phyloP scores from a whole-genome alignment of 2,113 vertebrate species.

The Brachyistius frenatus region DNA sequence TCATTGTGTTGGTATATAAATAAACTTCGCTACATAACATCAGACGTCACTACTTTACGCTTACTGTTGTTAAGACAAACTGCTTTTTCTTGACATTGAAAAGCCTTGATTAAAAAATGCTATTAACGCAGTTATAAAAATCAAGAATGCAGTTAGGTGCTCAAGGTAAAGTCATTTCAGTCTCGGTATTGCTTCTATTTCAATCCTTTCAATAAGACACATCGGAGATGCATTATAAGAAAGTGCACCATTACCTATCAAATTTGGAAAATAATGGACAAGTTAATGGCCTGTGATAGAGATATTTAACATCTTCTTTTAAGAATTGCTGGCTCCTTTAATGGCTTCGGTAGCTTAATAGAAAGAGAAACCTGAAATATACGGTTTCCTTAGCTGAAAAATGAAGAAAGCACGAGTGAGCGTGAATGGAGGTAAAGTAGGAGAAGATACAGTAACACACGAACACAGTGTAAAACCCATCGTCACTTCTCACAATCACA shows the following conservation, averaged over 20 bases:
- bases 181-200: conserved; percentile 5
- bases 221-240: neutral
- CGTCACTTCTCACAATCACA: conserved; percentile 1
- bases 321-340: neutral
- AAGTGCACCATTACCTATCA: conserved; percentile 11
- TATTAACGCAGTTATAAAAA: neutral
- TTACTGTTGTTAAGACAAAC: neutral
- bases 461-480: neutral
- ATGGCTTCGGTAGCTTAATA: neutral
- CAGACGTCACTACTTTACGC: neutral
- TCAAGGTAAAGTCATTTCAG: conserved; percentile 2
- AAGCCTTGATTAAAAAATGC: neutral
- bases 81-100: neutral
- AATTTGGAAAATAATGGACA: conserved; percentile 11
- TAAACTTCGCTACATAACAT: neutral
- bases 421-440: neutral
- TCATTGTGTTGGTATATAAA: too few species aligned
- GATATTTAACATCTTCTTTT: conserved; percentile 2
- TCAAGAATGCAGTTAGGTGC: neutral
- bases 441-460: neutral
- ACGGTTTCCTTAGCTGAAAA: neutral
- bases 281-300: conserved; percentile 12
- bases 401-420: neutral
- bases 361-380: neutral
- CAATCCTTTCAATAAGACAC: neutral